A percentile compares a stretch with the other conserved stretches of the same genome.
Evolutionary conservation across 2,113 vertebrate genomes (phyloP).

Genomic region (Carassius gibelio): DNA sequence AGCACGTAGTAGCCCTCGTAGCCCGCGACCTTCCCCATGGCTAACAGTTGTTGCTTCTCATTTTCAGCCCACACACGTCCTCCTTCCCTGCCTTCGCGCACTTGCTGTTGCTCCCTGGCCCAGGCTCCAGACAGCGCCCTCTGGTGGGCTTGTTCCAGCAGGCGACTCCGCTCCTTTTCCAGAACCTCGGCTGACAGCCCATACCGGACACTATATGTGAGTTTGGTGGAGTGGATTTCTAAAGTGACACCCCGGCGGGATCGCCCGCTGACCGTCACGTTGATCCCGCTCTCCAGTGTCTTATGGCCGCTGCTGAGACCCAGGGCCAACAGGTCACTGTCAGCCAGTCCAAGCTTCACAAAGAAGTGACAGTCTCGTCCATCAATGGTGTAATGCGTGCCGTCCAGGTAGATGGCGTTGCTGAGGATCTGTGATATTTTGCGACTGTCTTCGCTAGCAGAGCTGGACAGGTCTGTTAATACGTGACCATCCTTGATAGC

Average conservation of each 20-base stretch:
- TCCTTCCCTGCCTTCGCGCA: constrained; percentile 82
- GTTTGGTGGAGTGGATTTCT: constrained; percentile 79
- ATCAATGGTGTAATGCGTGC: constrained; percentile 86
- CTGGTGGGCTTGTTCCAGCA: constrained; percentile 85
- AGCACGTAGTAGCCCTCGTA: constrained; percentile 90
- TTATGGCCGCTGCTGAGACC: constrained; percentile 83
- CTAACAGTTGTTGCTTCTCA: constrained; percentile 87
- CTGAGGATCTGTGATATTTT: constrained; percentile 85
- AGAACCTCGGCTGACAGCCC: constrained; percentile 79
- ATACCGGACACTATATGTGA: constrained; percentile 85
- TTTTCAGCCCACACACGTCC: constrained; percentile 86
- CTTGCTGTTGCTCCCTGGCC: constrained; percentile 84
- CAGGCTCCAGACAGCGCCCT: constrained; percentile 83
- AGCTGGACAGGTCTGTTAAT: constrained; percentile 78
- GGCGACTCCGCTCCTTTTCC: constrained; percentile 85
- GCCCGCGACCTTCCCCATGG: constrained; percentile 83
- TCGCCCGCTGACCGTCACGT: constrained; percentile 85
- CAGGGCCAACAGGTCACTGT: constrained; percentile 82
- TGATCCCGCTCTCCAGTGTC: constrained; percentile 82
- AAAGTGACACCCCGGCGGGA: constrained; percentile 85
- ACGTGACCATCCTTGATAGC: constrained; percentile 85
- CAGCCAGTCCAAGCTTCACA: constrained; percentile 83
- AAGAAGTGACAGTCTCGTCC: constrained; percentile 88
- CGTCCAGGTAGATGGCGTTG: constrained; percentile 84
- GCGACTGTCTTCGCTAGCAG: constrained; percentile 84